Conservation (phyloP, 2,797 vertebrate species). For the Acrossocheilus wenchowensis region DNA sequence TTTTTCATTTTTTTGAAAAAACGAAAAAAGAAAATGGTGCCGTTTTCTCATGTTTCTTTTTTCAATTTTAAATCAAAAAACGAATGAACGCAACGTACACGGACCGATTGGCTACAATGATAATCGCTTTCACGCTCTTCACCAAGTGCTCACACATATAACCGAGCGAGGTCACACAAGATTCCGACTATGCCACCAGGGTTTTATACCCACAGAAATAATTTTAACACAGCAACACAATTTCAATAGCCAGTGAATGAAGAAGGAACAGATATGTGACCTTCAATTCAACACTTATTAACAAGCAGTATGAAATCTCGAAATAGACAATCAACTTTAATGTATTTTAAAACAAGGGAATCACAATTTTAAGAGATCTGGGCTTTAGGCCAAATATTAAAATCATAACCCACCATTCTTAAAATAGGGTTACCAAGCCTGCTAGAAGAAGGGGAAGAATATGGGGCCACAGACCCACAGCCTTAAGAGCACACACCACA, state of each 20-base stretch:
- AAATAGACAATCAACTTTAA: too few species aligned
- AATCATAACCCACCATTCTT: not conserved
- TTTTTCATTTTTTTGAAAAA: too few species aligned
- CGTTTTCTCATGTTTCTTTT: too few species aligned
- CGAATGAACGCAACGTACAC: too few species aligned
- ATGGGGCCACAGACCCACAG: not conserved
- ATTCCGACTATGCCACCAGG: not conserved
- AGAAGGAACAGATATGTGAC: not conserved
- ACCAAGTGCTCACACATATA: not conserved
- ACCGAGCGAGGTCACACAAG: not conserved
- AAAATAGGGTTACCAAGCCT: not conserved
- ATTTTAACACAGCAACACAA: not conserved
- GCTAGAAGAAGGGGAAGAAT: not conserved
- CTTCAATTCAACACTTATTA: not conserved
- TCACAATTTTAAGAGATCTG: not conserved
- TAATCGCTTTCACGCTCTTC: too few species aligned
- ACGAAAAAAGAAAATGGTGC: too few species aligned
- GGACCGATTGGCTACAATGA: too few species aligned
- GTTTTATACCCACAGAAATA: not conserved
- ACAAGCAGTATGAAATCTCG: not conserved
- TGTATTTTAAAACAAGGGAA: too few species aligned
- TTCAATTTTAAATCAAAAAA: too few species aligned
- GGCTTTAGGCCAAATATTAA: not conserved
- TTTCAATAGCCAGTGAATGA: not conserved
- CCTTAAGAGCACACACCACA: too few species aligned